Base-by-base conservation (phyloP, 2,888 invertebrate genomes). In the Calameuta pallipes region DNA sequence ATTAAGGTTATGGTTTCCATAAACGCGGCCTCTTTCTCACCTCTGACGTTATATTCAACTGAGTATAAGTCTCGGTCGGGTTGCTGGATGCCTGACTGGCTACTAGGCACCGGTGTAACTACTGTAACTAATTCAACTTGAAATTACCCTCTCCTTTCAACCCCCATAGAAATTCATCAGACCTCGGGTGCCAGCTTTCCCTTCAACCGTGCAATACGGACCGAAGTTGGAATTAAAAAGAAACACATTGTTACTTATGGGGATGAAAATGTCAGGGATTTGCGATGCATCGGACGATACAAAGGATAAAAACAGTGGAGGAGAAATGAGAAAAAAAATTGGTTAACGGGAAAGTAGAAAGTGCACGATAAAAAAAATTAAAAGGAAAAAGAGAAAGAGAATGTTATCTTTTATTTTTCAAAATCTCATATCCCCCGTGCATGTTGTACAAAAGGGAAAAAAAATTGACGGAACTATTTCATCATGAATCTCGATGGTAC, bases 51-150 rank as follows among this genome's bases (percentile, higher is more conserved):
- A 56, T 23, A 56, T 56, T 15, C 56, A 23, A 15, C 56, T 23
- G 23, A 56, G 56, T 9, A 56, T 23, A 56, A 9, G 56, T 76
- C 73, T 79, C 75, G 69, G 71, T 77, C 35, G 69, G 75, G 37
- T 69, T 73, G 37, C 71, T 56, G 9, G 56, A 56, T 56, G 56
- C 23, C 23, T 23, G 56, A 56, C 56, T 56, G 56, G 56, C 56
- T 56, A 56, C 56, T 56, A 56, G 56, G 56, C 34, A 34, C 73
- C 13, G 30, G 41, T 34, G 74, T 71, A 78, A 80, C 71, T 71
- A 77, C 77, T 35, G 78, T 82, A 80, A 76, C 79, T 80, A 80
- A 79, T 83, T 80, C 76, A 81, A 78, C 79, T 76, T 69, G 78
- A 71, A 78, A 76, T 76, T 80, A 76, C 76, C 73, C 78, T 77